phyloP scores from a whole-genome alignment of 1,140 invertebrate species.

The Coenobita brevimanus region DNA sequence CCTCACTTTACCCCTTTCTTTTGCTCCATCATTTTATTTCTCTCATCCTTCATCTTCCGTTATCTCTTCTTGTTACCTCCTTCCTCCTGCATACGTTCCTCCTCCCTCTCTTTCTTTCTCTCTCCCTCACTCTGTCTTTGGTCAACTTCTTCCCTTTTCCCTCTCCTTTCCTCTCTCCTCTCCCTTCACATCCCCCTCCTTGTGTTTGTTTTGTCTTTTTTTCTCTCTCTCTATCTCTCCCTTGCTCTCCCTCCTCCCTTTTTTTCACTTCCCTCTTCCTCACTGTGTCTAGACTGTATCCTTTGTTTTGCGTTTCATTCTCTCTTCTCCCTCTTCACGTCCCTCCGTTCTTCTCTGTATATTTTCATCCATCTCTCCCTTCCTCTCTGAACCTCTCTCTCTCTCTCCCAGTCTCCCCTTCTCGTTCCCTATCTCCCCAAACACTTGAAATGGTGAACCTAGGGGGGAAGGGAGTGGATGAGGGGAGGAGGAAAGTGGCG shows the following conservation, averaged over 20 bases:
- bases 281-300: background rate
- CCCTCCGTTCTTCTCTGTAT: background rate
- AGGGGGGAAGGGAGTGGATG: background rate
- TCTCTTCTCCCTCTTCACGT: background rate
- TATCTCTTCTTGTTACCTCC: too few relatives aligned
- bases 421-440: background rate
- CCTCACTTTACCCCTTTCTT: too few relatives aligned
- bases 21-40: too few relatives aligned
- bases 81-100: too few relatives aligned
- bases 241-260: background rate
- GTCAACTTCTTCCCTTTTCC: background rate
- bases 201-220: background rate
- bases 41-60: too few relatives aligned
- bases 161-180: background rate
- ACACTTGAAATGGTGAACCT: too few relatives aligned
- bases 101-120: background rate
- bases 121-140: background rate
- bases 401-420: background rate
- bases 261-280: background rate
- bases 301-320: background rate
- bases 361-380: background rate
- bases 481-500: background rate
- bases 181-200: background rate
- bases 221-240: background rate
- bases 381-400: background rate